phyloP scores from a whole-genome alignment of 2,797 vertebrate genomes.

The Amblyopsis hoosieri region DNA sequence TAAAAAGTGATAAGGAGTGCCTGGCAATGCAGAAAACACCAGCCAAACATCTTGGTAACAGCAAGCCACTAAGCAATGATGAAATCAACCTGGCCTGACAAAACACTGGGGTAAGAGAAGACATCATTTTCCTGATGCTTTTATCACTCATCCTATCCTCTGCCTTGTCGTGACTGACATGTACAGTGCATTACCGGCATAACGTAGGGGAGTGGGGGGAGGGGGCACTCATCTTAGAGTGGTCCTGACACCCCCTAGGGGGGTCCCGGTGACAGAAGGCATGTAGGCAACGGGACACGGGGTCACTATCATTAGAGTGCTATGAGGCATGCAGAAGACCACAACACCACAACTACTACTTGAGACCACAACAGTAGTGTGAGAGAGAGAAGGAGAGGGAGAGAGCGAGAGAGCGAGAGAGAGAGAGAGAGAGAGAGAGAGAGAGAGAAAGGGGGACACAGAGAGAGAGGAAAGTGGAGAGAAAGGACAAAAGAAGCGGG shows the following conservation, averaged over 20 bases:
- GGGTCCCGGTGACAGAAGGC: background rate
- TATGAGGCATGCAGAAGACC: conserved; percentile 38
- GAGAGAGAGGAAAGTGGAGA: conserved; percentile 17
- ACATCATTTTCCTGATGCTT: conserved; percentile 37
- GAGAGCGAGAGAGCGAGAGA: background rate
- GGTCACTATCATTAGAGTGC: conserved; percentile 57
- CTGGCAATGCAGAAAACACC: too few relatives aligned
- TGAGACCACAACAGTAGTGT: conserved; percentile 17
- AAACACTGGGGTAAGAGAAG: too few relatives aligned
- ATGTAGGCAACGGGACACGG: conserved; percentile 52
- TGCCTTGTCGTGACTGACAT: conserved; percentile 47
- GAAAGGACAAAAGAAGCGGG: conserved; percentile 20
- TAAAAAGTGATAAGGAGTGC: conserved; percentile 10
- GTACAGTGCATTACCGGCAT: background rate
- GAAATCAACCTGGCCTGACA: too few relatives aligned
- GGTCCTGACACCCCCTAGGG: background rate
- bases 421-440: conserved; percentile 23
- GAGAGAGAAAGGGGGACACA: background rate
- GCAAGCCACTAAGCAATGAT: too few relatives aligned
- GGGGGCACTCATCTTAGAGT: background rate
- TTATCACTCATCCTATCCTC: conserved; percentile 65
- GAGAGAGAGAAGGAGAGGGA: conserved; percentile 23
- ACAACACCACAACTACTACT: conserved; percentile 19
- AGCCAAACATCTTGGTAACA: too few relatives aligned
- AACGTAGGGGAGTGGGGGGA: background rate